Evolutionary conservation across 2,888 invertebrate species (phyloP).

Genomic region (Cheilosia urbana): DNA sequence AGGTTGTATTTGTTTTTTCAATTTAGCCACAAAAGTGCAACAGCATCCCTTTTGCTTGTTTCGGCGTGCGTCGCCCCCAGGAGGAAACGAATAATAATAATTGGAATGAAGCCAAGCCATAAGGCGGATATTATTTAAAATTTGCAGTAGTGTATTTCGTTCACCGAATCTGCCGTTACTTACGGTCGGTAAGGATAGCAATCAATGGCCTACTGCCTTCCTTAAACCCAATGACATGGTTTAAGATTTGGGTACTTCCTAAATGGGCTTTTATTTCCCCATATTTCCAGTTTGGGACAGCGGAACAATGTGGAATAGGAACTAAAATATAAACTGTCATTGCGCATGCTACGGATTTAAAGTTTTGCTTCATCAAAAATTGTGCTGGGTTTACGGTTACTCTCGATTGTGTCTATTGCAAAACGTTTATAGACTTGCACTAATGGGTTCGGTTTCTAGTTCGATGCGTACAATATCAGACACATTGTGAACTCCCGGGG

Average conservation of each 20-base stretch:
- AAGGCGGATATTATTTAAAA: too few species aligned
- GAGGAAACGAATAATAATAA: too few species aligned
- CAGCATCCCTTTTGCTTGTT: too few species aligned
- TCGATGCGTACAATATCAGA: not conserved
- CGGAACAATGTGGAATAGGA: conserved; percentile 16
- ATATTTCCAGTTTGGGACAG: conserved; percentile 67
- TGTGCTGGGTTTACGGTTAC: not conserved
- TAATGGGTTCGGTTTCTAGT: not conserved
- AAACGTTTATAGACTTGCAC: not conserved
- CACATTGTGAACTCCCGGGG: too few species aligned
- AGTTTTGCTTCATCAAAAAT: not conserved
- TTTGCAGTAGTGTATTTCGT: too few species aligned
- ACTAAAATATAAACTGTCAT: not conserved
- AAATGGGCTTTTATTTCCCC: conserved; percentile 50
- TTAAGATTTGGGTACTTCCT: not conserved
- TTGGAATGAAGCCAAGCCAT: too few species aligned
- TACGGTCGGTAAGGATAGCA: conserved; percentile 26
- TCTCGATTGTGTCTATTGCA: not conserved
- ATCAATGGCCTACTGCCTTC: conserved; percentile 72
- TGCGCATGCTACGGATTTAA: conserved; percentile 48
- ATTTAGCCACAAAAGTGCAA: too few species aligned
- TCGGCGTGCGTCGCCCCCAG: too few species aligned
- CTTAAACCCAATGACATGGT: conserved; percentile 26
- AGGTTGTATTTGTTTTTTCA: too few species aligned
- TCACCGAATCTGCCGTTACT: not conserved